These are phyloP conservation scores for Catalaphyllia jardinei DNA, from an alignment of 64 coral and sea anemone species.

Conservation along the genomic window DNA sequence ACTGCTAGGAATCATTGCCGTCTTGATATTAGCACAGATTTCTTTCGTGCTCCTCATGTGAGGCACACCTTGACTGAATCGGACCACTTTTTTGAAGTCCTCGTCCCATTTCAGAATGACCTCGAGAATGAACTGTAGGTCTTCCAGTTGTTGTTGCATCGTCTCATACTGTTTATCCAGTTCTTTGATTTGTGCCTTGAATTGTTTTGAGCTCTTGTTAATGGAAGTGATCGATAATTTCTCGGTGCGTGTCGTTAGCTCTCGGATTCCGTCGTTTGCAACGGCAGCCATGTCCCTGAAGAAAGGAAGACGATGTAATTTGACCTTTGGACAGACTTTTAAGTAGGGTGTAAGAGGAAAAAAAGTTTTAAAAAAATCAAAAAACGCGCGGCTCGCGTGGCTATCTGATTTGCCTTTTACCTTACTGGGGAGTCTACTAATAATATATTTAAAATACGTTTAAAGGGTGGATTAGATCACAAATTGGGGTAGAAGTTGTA, in stretches of 20 bases:
- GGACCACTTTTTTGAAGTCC: constrained; percentile 83
- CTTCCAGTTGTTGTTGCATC: constrained; percentile 90
- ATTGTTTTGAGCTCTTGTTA: constrained; percentile 42
- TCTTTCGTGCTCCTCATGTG: constrained; percentile 81
- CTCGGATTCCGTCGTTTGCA: constrained; percentile 40
- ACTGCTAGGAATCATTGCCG: constrained; percentile 59
- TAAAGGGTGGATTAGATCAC: too few species aligned
- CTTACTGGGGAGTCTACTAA: too few species aligned
- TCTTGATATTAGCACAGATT: constrained; percentile 77
- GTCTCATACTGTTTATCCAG: constrained; percentile 89
- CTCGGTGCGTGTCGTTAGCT: constrained; percentile 44
- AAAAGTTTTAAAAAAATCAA: too few species aligned
- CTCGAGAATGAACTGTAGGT: constrained; percentile 81
- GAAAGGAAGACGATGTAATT: not conserved
- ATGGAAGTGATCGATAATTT: constrained; percentile 87
- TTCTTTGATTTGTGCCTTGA: constrained; percentile 74
- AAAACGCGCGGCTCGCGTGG: too few species aligned
- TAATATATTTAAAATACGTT: too few species aligned
- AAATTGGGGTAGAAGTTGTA: too few species aligned
- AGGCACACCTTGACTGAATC: constrained; percentile 89
- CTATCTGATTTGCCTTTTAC: too few species aligned
- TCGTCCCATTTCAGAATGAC: constrained; percentile 89
- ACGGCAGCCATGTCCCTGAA: constrained; percentile 49
- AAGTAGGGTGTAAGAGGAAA: too few species aligned
- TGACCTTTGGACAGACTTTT: too few species aligned